Conservation (phyloP, 2,888 invertebrate genomes). For the Malthinus flaveolus region DNA sequence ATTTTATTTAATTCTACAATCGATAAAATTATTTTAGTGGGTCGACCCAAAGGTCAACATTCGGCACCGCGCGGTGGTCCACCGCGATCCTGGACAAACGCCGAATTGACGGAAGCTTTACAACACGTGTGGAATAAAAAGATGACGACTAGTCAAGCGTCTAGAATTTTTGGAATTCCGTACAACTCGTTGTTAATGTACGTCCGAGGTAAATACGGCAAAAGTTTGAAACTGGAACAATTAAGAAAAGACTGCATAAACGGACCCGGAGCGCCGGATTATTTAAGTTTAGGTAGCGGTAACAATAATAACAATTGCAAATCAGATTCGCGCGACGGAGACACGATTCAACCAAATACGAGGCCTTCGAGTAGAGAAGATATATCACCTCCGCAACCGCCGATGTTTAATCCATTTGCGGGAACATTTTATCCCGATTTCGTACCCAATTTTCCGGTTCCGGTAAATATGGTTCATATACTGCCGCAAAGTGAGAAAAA, state of each 20-base stretch:
- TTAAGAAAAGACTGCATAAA: slow-evolving; percentile 86
- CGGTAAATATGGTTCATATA: slow-evolving; percentile 82
- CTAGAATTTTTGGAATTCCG: slow-evolving; percentile 89
- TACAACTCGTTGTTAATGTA: slow-evolving; percentile 92
- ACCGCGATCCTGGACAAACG: slow-evolving; percentile 90
- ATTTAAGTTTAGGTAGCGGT: slow-evolving; percentile 19
- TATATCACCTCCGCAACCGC: slow-evolving; percentile 55
- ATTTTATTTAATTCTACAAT: slow-evolving; percentile 3
- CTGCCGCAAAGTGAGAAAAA: slow-evolving; percentile 79
- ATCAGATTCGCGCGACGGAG: slow-evolving; percentile 47
- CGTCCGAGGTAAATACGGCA: slow-evolving; percentile 91
- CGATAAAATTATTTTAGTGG: slow-evolving; percentile 62
- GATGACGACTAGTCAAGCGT: slow-evolving; percentile 92
- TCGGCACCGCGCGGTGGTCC: slow-evolving; percentile 89
- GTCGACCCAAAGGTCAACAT: slow-evolving; percentile 88
- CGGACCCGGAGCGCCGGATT: slow-evolving; percentile 58
- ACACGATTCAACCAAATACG: slow-evolving; percentile 49
- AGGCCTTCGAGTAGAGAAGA: slow-evolving; percentile 69
- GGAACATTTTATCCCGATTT: slow-evolving; percentile 86
- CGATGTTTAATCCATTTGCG: slow-evolving; percentile 76
- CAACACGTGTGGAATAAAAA: slow-evolving; percentile 96
- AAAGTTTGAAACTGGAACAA: slow-evolving; percentile 85
- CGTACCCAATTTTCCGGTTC: slow-evolving; percentile 76
- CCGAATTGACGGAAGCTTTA: slow-evolving; percentile 85
- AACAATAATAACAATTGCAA: slow-evolving; percentile 63